Percentiles rank a stretch among this genome's conserved stretches.
Evolutionary conservation across 2,797 vertebrate genomes (phyloP).

Genomic region (Pangasius krempfi): DNA sequence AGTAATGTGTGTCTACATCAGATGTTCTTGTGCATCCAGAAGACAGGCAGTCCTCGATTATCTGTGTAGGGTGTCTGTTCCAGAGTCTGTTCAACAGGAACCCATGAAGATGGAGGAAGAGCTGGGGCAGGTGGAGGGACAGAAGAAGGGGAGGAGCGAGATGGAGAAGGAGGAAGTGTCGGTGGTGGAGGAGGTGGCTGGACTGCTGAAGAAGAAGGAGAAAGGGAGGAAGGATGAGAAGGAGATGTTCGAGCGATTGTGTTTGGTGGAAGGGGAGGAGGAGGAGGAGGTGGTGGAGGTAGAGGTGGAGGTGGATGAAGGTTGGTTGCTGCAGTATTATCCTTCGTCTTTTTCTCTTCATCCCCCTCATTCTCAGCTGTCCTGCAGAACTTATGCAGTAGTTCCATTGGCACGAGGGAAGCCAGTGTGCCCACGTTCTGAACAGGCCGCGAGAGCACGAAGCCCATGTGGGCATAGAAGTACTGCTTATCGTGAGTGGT

Average conservation of each 20-base stretch:
- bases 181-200: slow-evolving; percentile 38
- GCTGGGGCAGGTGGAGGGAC: slow-evolving; percentile 39
- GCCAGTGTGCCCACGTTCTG: slow-evolving; percentile 83
- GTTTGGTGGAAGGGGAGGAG: background rate
- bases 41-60: slow-evolving; percentile 82
- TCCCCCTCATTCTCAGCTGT: slow-evolving; percentile 33
- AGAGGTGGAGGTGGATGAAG: background rate
- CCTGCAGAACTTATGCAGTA: slow-evolving; percentile 78
- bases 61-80: slow-evolving; percentile 83
- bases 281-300: background rate
- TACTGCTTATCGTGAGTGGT: slow-evolving; percentile 92
- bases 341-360: slow-evolving; percentile 1
- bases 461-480: slow-evolving; percentile 92
- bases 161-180: slow-evolving; percentile 36
- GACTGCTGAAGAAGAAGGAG: background rate
- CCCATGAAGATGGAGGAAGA: slow-evolving; percentile 44
- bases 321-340: background rate
- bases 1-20: slow-evolving; percentile 52
- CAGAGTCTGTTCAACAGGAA: slow-evolving; percentile 66
- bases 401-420: slow-evolving; percentile 73
- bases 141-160: background rate
- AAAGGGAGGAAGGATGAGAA: background rate
- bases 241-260: background rate
- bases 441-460: slow-evolving; percentile 80
- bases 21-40: slow-evolving; percentile 96